Evolutionary conservation across 2,797 vertebrate genomes (phyloP).

Genomic region (Tolypeutes matacus): DNA sequence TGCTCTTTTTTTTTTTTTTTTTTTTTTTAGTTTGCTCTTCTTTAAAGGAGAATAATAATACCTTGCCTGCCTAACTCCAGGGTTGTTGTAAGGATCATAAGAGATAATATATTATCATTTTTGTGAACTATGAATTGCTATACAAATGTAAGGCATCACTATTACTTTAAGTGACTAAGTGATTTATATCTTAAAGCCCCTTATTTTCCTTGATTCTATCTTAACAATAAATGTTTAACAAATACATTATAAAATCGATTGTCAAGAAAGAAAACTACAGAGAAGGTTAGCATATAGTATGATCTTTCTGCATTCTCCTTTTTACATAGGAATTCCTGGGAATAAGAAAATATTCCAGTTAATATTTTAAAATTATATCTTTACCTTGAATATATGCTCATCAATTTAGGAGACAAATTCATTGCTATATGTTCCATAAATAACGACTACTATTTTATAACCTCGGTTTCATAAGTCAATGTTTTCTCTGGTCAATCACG

Average conservation of each 20-base stretch:
- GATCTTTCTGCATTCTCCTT: constrained; percentile 36
- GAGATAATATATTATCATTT: constrained; percentile 52
- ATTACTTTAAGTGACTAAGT: not conserved
- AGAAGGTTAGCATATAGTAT: not conserved
- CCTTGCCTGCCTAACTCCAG: constrained; percentile 39
- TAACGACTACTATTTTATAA: not conserved
- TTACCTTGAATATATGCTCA: not conserved
- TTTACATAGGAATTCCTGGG: not conserved
- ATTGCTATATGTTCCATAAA: not conserved
- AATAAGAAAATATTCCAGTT: constrained; percentile 44
- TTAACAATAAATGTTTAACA: constrained; percentile 53
- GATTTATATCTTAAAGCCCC: constrained; percentile 14
- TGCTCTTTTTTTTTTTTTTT: constrained; percentile 20
- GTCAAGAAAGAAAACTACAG: constrained; percentile 37
- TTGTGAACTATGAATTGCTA: constrained; percentile 32
- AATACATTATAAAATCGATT: constrained; percentile 35
- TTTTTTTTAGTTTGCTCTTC: not conserved
- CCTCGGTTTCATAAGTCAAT: not conserved
- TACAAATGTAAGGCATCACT: constrained; percentile 34
- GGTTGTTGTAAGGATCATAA: constrained; percentile 4
- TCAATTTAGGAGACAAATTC: constrained; percentile 36
- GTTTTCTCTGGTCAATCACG: constrained; percentile 30
- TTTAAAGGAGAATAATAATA: constrained; percentile 61
- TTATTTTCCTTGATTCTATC: constrained; percentile 18
- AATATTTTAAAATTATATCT: not conserved